Conservation (phyloP, 2,888 invertebrate species). For the Himalopsyche tibetana region DNA sequence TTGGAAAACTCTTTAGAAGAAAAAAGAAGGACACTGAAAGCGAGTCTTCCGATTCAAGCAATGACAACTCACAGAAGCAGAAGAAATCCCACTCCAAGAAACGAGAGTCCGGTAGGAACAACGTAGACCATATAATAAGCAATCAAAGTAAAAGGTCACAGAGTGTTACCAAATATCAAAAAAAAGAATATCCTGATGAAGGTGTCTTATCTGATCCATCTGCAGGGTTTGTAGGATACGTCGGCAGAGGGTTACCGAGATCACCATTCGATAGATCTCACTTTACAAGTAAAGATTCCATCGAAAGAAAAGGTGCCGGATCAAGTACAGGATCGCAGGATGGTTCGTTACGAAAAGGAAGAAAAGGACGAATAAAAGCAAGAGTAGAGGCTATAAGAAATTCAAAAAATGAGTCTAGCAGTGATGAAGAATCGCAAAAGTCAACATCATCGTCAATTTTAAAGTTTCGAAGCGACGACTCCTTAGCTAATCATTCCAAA, state of each 20-base stretch:
- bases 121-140: slow-evolving; percentile 82
- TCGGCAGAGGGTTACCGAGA: slow-evolving; percentile 70
- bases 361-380: slow-evolving; percentile 80
- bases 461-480: slow-evolving; percentile 83
- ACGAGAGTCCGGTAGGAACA: slow-evolving; percentile 73
- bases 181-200: slow-evolving; percentile 73
- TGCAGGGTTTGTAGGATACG: slow-evolving; percentile 74
- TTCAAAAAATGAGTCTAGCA: slow-evolving; percentile 81
- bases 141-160: slow-evolving; percentile 75
- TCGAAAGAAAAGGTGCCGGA: slow-evolving; percentile 69
- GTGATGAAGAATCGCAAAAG: slow-evolving; percentile 83
- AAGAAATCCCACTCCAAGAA: slow-evolving; percentile 77
- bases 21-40: slow-evolving; percentile 83
- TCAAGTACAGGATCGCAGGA: slow-evolving; percentile 76
- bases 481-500: slow-evolving; percentile 77
- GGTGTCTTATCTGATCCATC: slow-evolving; percentile 80
- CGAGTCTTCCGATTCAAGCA: slow-evolving; percentile 76
- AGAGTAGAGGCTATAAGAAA: slow-evolving; percentile 82
- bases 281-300: slow-evolving; percentile 70
- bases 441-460: slow-evolving; percentile 82
- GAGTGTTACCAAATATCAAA: slow-evolving; percentile 73
- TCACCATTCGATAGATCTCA: slow-evolving; percentile 67
- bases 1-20: slow-evolving; percentile 86
- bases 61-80: slow-evolving; percentile 73
- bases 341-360: slow-evolving; percentile 75